Evolutionary conservation across 2,113 vertebrate species (phyloP), one percentile per base, ranked within the genome.

Genomic region (Embiotoca jacksoni): DNA sequence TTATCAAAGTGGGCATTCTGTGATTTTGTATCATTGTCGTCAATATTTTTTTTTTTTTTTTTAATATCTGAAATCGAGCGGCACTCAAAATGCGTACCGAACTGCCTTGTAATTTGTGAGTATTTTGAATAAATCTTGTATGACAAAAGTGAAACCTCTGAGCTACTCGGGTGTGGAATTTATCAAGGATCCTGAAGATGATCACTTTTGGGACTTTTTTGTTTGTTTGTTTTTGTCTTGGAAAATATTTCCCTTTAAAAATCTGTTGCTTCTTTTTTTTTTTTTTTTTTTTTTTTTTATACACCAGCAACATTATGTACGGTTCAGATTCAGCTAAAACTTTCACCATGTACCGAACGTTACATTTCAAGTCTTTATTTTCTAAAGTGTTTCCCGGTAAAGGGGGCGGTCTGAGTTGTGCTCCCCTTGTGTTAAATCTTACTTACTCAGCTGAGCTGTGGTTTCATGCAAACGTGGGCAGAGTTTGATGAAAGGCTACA

Each of bases 401-500:
- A 7, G 15, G 36, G 41, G 15, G 23, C 36, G 36, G 14, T 11
- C 55, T 46, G n/a, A 74, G 75, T 49, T 59, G 39, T 41, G 70
- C 59, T 54, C 63, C 56, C 39, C 72, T 83, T 60, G 81, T 84
- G 55, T 81, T 69, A 74, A 88, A 80, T 87, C 88, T 89, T 66
- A 81, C 83, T 90, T 81, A 87, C 83, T 90, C 67, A 81, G 83
- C 84, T 84, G 84, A 80, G 95, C 95, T 93, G 84, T 86, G 91
- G 91, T 95, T 95, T 95, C 84, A 94, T 94, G 92, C 94, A 93
- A 95, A 96, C 96, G 94, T 95, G 94, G 93, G 93, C 93, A 95
- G 90, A 93, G 91, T 91, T 92, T 96, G 95, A 95, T 97, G 96
- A 98, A 97, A 93, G 94, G 92, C 93, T 90, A 93, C 94, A 95